A percentile compares a stretch with the other conserved stretches of the same genome.
Conservation (phyloP, 2,797 vertebrate species). For the Oreochromis grahami region DNA sequence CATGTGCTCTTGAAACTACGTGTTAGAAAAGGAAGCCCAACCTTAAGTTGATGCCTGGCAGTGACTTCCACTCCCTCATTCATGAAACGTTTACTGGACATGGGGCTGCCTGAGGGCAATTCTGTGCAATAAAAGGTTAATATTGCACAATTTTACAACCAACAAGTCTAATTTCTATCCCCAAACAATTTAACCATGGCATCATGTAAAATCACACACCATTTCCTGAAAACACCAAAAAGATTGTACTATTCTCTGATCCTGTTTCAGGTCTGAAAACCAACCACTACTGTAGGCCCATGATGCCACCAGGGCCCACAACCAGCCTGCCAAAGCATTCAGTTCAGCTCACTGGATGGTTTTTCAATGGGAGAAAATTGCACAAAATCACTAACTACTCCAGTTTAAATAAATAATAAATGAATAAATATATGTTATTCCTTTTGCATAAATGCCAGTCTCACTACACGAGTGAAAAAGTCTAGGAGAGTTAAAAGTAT, state of each 20-base stretch:
- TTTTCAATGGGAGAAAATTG: neutral
- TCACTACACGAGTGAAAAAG: neutral
- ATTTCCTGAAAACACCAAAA: neutral
- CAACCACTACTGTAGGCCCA: neutral
- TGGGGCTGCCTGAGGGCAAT: neutral
- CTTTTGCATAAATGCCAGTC: neutral
- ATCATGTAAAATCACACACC: neutral
- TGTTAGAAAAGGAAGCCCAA: neutral
- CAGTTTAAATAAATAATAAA: neutral
- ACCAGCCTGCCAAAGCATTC: neutral
- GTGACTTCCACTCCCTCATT: neutral
- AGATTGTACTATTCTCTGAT: neutral
- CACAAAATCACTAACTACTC: neutral
- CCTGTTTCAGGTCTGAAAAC: neutral
- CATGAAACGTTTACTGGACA: neutral
- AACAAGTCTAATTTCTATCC: neutral
- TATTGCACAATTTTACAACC: neutral
- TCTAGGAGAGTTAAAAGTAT: neutral
- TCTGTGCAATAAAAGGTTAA: neutral
- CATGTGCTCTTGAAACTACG: fast-evolving
- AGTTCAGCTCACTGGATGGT: neutral
- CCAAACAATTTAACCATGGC: neutral
- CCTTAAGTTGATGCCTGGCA: neutral
- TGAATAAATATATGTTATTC: neutral
- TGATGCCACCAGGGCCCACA: neutral